phyloP scores from a whole-genome alignment of 64 coral and sea anemone genomes.

The Cladopsammia gracilis region DNA sequence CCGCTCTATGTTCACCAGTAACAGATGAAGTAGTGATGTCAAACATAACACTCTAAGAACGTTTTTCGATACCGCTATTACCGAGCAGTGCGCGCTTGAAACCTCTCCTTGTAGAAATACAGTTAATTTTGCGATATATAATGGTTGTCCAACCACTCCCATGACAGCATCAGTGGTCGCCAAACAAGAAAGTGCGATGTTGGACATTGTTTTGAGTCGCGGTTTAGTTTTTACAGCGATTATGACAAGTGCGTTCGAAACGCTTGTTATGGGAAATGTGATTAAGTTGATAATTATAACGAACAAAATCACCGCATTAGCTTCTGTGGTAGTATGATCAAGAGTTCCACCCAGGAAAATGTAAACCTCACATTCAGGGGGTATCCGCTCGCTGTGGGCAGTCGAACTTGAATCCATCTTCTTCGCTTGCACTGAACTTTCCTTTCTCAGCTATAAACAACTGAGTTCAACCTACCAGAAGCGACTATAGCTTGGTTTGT shows the following conservation, averaged over 20 bases:
- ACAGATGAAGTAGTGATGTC: neutral
- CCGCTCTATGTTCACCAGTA: neutral
- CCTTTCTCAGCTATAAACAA: no score
- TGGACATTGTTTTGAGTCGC: neutral
- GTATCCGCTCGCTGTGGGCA: neutral
- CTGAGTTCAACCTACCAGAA: no score
- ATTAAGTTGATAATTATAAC: neutral
- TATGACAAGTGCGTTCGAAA: neutral
- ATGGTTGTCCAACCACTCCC: neutral
- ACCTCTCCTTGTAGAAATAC: neutral
- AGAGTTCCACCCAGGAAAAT: neutral
- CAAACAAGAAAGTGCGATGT: neutral
- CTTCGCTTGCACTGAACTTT: no score
- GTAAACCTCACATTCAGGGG: neutral
- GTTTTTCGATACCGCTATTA: no score
- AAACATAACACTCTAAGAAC: neutral
- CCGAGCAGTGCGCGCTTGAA: neutral
- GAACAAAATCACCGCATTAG: neutral
- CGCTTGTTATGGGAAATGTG: neutral
- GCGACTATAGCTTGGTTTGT: no score
- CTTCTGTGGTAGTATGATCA: neutral
- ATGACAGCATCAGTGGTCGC: neutral
- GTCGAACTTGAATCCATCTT: neutral
- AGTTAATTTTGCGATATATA: neutral
- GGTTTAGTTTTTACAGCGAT: neutral